Base-by-base conservation (phyloP, 2,797 vertebrate species). In the Acanthurus leucopareius region DNA sequence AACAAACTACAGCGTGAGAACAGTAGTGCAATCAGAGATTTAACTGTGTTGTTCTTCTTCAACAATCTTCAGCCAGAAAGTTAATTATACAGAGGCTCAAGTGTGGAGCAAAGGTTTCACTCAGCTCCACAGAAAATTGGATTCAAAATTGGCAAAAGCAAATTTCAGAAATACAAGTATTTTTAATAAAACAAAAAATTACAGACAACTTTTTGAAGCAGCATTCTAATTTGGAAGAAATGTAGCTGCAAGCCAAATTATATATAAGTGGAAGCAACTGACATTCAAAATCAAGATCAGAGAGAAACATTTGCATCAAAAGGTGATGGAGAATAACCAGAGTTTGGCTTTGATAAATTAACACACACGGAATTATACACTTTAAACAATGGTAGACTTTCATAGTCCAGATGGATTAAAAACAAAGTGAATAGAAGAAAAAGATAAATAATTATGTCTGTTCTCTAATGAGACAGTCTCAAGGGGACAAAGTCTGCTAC, bases 61-160 rank as follows among this genome's bases (percentile, higher is more conserved):
- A 57, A 63, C 49, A 64, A 65, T 54, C 48, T 60, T 59, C 40
- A 76, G 28, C 45, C n/a, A 20, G 35, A 45, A 44, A 75, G 17
- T 45, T 44, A 80, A 73, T 77, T 51, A 84, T 70, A 13, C 19
- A 48, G 17, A 68, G 25, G 61, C 48, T 58, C 0, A 1, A 77
- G 74, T 71, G n/a, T 17, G 70, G 42, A 64, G 47, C 9, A 7
- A 67, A 62, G 42, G 89, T 87, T 69, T 56, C 6, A 9, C 59
- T 64, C 69, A 71, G 69, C 73, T 85, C 71, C 70, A 73, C 77
- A 59, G 85, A 80, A 92, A 51, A 88, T 86, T 77, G 85, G 84
- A 83, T 83, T 85, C 84, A 89, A 79, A 91, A 91, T 90, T 87
- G 88, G 77, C 77, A 83, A 80, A 44, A 88, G 80, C 77, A 91